Base-by-base conservation (phyloP, 2,113 vertebrate species). In the Falcunculus frontatus region DNA sequence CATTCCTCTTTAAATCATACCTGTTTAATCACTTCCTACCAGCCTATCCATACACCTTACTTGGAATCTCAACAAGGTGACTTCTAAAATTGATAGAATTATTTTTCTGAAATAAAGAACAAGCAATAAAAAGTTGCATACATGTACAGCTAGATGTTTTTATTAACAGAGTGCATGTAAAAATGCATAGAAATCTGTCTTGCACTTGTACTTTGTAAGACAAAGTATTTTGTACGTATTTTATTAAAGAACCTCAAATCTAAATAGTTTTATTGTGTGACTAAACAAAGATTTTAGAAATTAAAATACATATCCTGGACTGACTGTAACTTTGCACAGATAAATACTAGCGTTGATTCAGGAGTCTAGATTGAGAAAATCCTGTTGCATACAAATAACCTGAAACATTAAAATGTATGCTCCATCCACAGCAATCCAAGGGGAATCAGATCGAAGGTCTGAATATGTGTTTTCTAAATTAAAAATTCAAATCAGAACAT, bases 401-500 rank as follows among this genome's bases (percentile, higher is more conserved):
- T 21, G 63, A 76, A 88, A 59, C 64, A 87, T 95, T 95, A 92
- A 96, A 96, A 97, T 93, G 79, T 63, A 77, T 23, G 88, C 11
- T 49, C 32, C 90, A 73, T 74, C 53, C 84, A 81, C 90, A 79
- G 33, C 3, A 4, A 96, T 90, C 97, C 64, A 95, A 92, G 88
- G 90, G 93, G 96, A 97, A 96, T 91, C 81, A 73, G 93, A 96
- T 95, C 74, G 37, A 88, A 91, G 68, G 87, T 56, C 91, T 63
- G 73, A 84, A 72, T 93, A 90, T 52, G 86, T 85, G 84, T 94
- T 96, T 96, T 89, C 75, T 79, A 87, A 97, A 98, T 98, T 97
- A 97, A 97, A 97, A 96, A 96, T 96, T 85, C 92, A 84, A 94
- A 96, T 96, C 87, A 64, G 97, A 89, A 97, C 87, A 94, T 90